phyloP scores from a whole-genome alignment of 2,888 invertebrate genomes.

The Toxonevra muliebris region DNA sequence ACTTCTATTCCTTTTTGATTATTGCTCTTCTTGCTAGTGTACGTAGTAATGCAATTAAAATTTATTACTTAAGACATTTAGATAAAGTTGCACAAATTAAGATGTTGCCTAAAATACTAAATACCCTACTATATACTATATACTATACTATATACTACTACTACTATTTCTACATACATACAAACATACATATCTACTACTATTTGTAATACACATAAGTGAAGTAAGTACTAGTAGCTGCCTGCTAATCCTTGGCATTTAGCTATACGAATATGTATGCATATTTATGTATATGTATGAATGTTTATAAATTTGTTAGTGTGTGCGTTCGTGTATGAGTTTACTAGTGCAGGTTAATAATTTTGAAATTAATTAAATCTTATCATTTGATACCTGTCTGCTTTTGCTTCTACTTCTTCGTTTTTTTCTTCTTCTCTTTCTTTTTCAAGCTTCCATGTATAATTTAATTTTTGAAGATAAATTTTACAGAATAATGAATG shows the following conservation, averaged over 20 bases:
- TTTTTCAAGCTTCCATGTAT: constrained; percentile 8
- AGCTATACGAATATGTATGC: neutral
- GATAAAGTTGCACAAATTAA: constrained; percentile 20
- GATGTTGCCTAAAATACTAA: constrained; percentile 17
- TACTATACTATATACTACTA: neutral
- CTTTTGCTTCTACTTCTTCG: neutral
- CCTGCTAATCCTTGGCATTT: too few species aligned
- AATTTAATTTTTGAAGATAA: constrained; percentile 30
- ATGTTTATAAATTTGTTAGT: neutral
- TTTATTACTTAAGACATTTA: constrained; percentile 18
- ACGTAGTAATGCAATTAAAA: constrained; percentile 5
- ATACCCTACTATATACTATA: neutral
- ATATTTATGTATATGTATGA: constrained; percentile 7
- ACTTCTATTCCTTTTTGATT: constrained; percentile 11
- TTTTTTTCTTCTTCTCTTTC: neutral
- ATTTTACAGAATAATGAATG: constrained; percentile 22
- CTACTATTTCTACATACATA: neutral
- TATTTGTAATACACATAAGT: too few species aligned
- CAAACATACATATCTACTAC: neutral
- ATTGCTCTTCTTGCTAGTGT: neutral
- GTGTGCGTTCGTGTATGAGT: neutral
- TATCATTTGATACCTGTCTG: constrained; percentile 27
- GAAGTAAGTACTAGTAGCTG: too few species aligned
- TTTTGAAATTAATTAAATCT: constrained; percentile 34
- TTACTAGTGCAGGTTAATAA: constrained; percentile 21